Percentiles rank a stretch among this genome's conserved stretches.
Conservation (phyloP, 2,888 invertebrate species). For the Odontocerum albicorne region DNA sequence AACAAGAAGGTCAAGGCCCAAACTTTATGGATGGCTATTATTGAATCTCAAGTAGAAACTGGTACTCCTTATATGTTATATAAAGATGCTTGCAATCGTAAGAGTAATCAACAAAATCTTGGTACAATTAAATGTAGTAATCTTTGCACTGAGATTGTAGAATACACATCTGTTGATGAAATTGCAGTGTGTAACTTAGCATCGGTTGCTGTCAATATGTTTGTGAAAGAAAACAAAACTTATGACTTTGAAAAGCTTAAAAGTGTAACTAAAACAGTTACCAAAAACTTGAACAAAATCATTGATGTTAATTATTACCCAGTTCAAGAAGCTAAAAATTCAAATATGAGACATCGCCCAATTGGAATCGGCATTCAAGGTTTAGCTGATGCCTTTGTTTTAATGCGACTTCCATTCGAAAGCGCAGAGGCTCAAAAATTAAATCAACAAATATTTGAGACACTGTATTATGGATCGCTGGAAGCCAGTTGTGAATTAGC, state of each 20-base stretch:
- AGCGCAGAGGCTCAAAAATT: slow-evolving; percentile 81
- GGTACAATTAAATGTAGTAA: slow-evolving; percentile 99
- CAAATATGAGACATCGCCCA: slow-evolving; percentile 85
- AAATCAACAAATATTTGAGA: slow-evolving; percentile 97
- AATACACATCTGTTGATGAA: slow-evolving; percentile 91
- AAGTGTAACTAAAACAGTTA: slow-evolving; percentile 83
- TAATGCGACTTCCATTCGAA: slow-evolving; percentile 93
- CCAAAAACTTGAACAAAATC: slow-evolving; percentile 92
- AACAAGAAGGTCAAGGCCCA: slow-evolving; percentile 77
- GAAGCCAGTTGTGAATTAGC: slow-evolving; percentile 96
- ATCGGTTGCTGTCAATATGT: slow-evolving; percentile 95
- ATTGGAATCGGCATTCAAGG: slow-evolving; percentile 97
- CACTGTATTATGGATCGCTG: slow-evolving; percentile 94
- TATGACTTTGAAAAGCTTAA: slow-evolving; percentile 89
- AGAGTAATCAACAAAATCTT: slow-evolving; percentile 97
- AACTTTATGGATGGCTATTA: slow-evolving; percentile 89
- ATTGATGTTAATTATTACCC: slow-evolving; percentile 98
- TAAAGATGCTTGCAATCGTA: slow-evolving; percentile 94
- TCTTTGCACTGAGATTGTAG: slow-evolving; percentile 96
- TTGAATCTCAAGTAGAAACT: slow-evolving; percentile 95
- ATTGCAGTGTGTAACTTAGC: slow-evolving; percentile 98
- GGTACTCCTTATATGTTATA: slow-evolving; percentile 98
- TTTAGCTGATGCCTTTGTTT: slow-evolving; percentile 92
- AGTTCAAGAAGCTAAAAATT: slow-evolving; percentile 80
- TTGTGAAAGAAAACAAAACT: slow-evolving; percentile 74